phyloP scores from a whole-genome alignment of 2,888 invertebrate genomes.

The Himalopsyche tibetana region DNA sequence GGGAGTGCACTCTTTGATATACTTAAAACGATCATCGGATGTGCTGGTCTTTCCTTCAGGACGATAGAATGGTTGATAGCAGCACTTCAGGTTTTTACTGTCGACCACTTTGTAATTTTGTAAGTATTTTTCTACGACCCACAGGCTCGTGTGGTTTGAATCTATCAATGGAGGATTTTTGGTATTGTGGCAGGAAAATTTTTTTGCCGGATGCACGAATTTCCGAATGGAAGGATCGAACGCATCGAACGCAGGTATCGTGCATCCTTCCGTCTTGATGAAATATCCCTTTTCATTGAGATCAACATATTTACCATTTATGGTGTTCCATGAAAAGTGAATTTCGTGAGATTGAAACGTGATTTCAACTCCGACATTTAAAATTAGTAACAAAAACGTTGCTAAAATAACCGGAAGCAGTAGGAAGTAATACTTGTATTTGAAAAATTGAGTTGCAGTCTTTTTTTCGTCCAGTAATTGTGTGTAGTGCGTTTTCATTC shows the following conservation, averaged over 20 bases:
- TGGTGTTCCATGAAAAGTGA: conserved; percentile 65
- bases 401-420: conserved; percentile 71
- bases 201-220: conserved; percentile 75
- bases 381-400: conserved; percentile 71
- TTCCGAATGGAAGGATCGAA: conserved; percentile 77
- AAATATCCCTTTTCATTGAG: conserved; percentile 72
- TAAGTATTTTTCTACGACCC: conserved; percentile 74
- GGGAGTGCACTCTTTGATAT: conserved; percentile 73
- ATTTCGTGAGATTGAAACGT: conserved; percentile 69
- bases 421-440: conserved; percentile 72
- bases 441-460: conserved; percentile 64
- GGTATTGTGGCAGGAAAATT: conserved; percentile 76
- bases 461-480: conserved; percentile 55
- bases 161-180: conserved; percentile 76
- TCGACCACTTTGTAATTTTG: conserved; percentile 75
- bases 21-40: conserved; percentile 75
- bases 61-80: conserved; percentile 79
- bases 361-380: conserved; percentile 70
- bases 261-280: conserved; percentile 81
- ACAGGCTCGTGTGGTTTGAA: conserved; percentile 79
- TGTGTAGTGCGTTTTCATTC: conserved; percentile 53
- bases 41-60: conserved; percentile 71
- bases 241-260: conserved; percentile 81
- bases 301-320: conserved; percentile 67
- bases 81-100: conserved; percentile 76